Evolutionary conservation across 2,797 vertebrate genomes (phyloP), one percentile per base, ranked within the genome.

Genomic region (Botia almorhae): DNA sequence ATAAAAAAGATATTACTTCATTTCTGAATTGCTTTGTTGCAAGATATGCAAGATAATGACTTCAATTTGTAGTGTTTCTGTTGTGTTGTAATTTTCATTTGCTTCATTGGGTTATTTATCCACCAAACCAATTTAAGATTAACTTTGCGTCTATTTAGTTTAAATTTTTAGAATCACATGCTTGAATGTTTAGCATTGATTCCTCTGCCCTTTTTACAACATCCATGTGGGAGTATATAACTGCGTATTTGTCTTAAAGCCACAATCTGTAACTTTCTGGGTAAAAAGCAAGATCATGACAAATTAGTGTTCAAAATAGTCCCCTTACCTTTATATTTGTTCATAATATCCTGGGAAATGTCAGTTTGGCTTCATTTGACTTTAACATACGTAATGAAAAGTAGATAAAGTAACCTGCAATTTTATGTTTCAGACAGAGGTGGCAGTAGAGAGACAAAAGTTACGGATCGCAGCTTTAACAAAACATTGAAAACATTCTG

Each of bases 41-140:
- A n/a, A n/a, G n/a, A n/a, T n/a, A 36, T 65, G 16, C 16, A 65
- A 39, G 33, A 36, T 65, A 65, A 19, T 65, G 16, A 65, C 63
- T 65, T 65, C 8, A 36, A 2, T 65, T 65, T 39, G n/a, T 51
- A 51, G 50, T 26, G 23, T 23, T 60, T 60, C 51, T 53, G 8
- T 63, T 16, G 17, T 36, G 33, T 36, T 65, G 63, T 39, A 65
- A 64, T 64, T 29, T 36, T 36, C 16, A n/a, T 1, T 17, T 64
- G 61, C 16, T 64, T 36, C 16, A 36, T 8, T 64, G 61, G 29
- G 61, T n/a, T 3, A 64, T 36, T 64, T 33, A 64, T 64, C 61
- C 16, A 16, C 14, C 61, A 64, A 64, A 64, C 29, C 29, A 64
- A 29, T 0, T 33, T 33, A 5, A 36, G 60, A 12, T 63, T 16